A percentile compares a stretch with the other conserved stretches of the same genome.
Conservation (phyloP, 2,888 invertebrate genomes). For the Cephus nigrinus region DNA sequence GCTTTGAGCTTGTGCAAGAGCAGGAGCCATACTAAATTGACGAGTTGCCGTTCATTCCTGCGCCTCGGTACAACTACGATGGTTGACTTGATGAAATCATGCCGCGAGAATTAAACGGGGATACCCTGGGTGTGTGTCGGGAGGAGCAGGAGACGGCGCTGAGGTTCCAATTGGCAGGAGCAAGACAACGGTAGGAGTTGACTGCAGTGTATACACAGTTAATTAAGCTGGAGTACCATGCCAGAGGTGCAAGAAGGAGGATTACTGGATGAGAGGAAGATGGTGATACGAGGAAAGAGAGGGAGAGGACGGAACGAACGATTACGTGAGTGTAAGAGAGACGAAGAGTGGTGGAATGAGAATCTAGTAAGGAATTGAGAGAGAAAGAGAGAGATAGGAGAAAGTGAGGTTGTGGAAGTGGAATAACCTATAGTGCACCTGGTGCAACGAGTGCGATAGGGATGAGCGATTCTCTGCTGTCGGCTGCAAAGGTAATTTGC, state of each 20-base stretch:
- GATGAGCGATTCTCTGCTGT: conserved; percentile 32
- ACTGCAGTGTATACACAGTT: conserved; percentile 65
- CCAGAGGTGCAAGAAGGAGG: conserved; percentile 31
- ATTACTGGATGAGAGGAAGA: conserved; percentile 21
- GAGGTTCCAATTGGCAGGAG: conserved; percentile 60
- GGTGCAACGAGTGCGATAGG: conserved; percentile 24
- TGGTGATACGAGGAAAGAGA: conserved; percentile 26
- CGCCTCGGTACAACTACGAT: conserved; percentile 34
- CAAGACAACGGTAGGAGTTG: conserved; percentile 62
- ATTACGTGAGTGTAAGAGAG: conserved; percentile 20
- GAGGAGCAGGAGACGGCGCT: conserved; percentile 39
- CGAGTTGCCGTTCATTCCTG: conserved; percentile 36
- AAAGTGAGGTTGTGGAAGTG: not conserved
- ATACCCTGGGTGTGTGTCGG: conserved; percentile 40
- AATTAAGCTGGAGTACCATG: conserved; percentile 60
- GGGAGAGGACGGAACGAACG: conserved; percentile 27
- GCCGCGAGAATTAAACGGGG: conserved; percentile 55
- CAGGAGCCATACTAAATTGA: not conserved
- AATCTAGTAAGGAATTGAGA: conserved; percentile 27
- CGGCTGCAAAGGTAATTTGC: conserved; percentile 57
- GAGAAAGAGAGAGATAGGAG: conserved; percentile 21
- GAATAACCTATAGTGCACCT: conserved; percentile 9
- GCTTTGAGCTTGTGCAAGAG: not conserved
- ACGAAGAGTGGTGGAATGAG: conserved; percentile 19
- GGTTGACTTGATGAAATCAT: conserved; percentile 63